A percentile compares a stretch with the other conserved stretches of the same genome.
Evolutionary conservation across 1,140 invertebrate genomes (phyloP).

Genomic region (Coenobita brevimanus): DNA sequence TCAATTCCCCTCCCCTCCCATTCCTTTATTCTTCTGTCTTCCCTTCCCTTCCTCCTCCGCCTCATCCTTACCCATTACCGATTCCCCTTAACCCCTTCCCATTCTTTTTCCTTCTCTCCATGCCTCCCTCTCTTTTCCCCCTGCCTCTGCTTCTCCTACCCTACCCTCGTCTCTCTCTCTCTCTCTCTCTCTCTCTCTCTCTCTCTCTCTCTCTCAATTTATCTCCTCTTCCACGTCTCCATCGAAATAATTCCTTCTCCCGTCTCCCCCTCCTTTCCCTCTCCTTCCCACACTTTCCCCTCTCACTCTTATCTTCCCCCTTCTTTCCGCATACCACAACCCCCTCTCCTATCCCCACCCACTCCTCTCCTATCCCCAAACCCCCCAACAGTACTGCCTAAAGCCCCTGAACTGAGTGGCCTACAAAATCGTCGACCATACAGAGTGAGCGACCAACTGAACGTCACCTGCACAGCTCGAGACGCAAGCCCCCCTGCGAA

Average conservation of each 20-base stretch:
- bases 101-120: background rate
- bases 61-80: background rate
- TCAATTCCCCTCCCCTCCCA: background rate
- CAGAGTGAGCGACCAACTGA: slow-evolving; percentile 28
- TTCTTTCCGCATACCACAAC: background rate
- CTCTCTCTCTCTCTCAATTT: background rate
- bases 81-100: background rate
- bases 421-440: background rate
- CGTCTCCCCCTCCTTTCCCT: background rate
- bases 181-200: background rate
- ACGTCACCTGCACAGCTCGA: slow-evolving; percentile 24
- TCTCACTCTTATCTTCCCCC: background rate
- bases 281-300: background rate
- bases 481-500: slow-evolving; percentile 12
- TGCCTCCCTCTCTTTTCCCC: background rate
- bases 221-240: background rate
- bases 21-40: background rate
- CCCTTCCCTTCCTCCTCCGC: background rate
- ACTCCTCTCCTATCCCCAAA: background rate
- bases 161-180: background rate
- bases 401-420: slow-evolving; percentile 14
- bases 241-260: background rate
- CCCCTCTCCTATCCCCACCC: background rate
- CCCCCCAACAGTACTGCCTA: slow-evolving; percentile 12
- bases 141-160: background rate